Conservation (phyloP, 2,888 invertebrate genomes). For the Erannis defoliaria region DNA sequence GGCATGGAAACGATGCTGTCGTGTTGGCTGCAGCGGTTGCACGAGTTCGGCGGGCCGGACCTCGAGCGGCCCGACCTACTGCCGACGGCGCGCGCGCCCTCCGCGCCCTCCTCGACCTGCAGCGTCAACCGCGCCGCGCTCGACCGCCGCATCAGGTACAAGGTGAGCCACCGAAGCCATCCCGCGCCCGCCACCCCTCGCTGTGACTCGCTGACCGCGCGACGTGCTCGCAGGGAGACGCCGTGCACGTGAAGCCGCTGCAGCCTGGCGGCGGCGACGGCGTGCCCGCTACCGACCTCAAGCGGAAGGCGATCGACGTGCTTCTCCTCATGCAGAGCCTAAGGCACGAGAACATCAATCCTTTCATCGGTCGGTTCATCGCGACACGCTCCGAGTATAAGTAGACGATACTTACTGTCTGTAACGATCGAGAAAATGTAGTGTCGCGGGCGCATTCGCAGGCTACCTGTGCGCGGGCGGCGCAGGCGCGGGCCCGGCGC, state of each 20-base stretch:
- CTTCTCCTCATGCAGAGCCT: conserved; percentile 93
- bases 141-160: conserved; percentile 93
- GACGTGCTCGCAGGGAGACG: conserved; percentile 90
- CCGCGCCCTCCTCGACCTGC: conserved; percentile 84
- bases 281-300: conserved; percentile 87
- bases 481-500: conserved; percentile 82
- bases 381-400: neutral
- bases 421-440: neutral
- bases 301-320: conserved; percentile 92
- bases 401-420: no score
- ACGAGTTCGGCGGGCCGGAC: conserved; percentile 94
- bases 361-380: conserved; percentile 88
- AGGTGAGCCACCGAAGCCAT: conserved; percentile 79
- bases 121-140: conserved; percentile 76
- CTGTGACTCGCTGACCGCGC: neutral
- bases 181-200: no score
- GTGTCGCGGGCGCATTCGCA: neutral
- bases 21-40: conserved; percentile 94
- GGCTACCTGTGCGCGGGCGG: conserved; percentile 89
- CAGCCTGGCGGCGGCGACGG: conserved; percentile 66
- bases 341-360: conserved; percentile 96
- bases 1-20: conserved; percentile 95
- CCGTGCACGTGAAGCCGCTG: conserved; percentile 95
- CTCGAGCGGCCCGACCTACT: conserved; percentile 94
- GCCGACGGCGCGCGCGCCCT: conserved; percentile 53